Evolutionary conservation across 1,140 invertebrate species (phyloP), one percentile per base, ranked within the genome.

Genomic region (Schmidtea mediterranea): DNA sequence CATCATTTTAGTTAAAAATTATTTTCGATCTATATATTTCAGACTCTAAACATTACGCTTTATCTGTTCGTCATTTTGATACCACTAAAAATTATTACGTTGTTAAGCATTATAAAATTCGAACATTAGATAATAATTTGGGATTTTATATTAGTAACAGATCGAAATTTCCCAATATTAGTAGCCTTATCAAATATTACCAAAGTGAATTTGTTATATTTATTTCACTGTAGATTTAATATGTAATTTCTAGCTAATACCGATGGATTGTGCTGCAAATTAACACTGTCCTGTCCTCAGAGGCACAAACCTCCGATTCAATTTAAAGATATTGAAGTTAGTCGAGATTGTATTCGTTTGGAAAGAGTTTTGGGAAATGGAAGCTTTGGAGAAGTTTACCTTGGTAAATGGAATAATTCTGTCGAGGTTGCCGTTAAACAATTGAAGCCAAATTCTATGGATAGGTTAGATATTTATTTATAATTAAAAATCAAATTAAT

Each of bases 21-120:
- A 3, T 10, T 6, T 10, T 32, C 3, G 26, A 32, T 32, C 26
- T n/a, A 53, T 36, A 32, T 15, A 3, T 10, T 6, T 10, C 10
- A 32, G 26, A 32, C 10, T 10, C 23, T 52, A 40, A 32, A 8
- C 16, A n/a, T 16, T 38, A 48, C 12, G 43, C 43, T 19, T 63
- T 92, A 41, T 87, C 82, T 41, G 83, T 95, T 0, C 81, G 87
- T 67, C 87, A 95, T 63, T 89, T 80, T 77, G 87, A 94, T 60
- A 79, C 83, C 60, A 73, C 75, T 15, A 71, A 82, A 54, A 79
- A 79, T 10, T 82, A 84, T 58, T 82, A 87, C 62, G 81, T 94
- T 12, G 61, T 63, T 8, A 95, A 95, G 67, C 89, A 97, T 66
- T 95, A 95, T 66, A 89, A 90, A 67, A 90, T 94, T 53, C 84